These are phyloP conservation scores for Pluvianellus socialis DNA, from an alignment of 2,113 vertebrate species.

Conservation along the genomic window DNA sequence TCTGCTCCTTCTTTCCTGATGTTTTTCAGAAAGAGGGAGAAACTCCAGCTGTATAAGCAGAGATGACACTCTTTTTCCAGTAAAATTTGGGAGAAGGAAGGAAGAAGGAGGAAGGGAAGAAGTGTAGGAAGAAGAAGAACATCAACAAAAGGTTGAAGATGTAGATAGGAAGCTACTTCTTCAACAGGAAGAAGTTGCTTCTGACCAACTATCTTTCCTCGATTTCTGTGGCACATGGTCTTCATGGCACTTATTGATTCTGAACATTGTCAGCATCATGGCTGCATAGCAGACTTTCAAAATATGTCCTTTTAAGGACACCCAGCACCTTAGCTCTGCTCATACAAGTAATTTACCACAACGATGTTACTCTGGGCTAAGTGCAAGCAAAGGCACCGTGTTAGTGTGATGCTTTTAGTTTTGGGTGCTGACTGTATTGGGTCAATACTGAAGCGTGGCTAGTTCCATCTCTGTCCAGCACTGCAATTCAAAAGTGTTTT, in stretches of 20 bases:
- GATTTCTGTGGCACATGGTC: neutral
- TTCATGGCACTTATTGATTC: neutral
- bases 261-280: neutral
- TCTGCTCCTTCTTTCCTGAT: neutral
- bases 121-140: neutral
- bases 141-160: neutral
- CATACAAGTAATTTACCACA: neutral
- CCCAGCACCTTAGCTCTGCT: neutral
- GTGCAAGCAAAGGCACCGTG: neutral
- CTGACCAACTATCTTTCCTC: neutral
- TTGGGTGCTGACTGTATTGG: neutral
- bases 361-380: neutral
- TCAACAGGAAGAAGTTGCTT: neutral
- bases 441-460: neutral
- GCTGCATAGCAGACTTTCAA: neutral
- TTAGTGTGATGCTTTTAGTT: neutral
- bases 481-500: neutral
- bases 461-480: neutral
- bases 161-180: neutral
- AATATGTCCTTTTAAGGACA: neutral
- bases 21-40: neutral
- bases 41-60: neutral
- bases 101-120: neutral
- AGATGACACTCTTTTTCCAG: neutral
- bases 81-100: neutral